These are phyloP conservation scores for Hippoglossus hippoglossus DNA, from an alignment of 2,797 vertebrate genomes.

Conservation along the genomic window DNA sequence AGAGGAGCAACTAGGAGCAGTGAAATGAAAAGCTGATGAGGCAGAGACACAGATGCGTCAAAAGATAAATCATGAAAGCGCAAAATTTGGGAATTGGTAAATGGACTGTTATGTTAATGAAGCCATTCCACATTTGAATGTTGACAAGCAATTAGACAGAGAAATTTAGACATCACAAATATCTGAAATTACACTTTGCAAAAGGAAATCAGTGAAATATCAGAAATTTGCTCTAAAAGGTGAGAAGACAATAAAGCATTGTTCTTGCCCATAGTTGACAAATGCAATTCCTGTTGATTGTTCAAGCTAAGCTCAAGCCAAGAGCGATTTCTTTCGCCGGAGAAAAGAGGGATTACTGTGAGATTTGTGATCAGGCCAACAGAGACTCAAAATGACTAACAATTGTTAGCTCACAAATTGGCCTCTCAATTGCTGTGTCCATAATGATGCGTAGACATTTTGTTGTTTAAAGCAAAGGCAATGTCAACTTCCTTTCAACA, in stretches of 20 bases:
- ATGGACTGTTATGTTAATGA: constrained; percentile 16
- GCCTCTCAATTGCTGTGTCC: constrained; percentile 4
- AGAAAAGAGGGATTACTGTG: too few relatives aligned
- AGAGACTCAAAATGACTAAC: background rate
- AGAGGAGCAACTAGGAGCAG: constrained; percentile 18
- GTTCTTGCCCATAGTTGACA: too few relatives aligned
- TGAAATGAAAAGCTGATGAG: constrained; percentile 9
- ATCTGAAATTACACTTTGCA: constrained; percentile 6
- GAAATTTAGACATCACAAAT: constrained; percentile 8
- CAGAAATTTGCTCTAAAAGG: too few relatives aligned
- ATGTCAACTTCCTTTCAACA: background rate
- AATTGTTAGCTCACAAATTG: constrained; percentile 9
- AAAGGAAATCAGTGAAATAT: too few relatives aligned
- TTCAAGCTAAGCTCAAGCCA: background rate
- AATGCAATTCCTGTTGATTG: background rate
- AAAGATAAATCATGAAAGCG: constrained; percentile 29
- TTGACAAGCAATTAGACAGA: constrained; percentile 19
- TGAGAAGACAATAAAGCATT: too few relatives aligned
- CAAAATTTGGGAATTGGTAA: constrained; percentile 8
- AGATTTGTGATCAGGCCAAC: background rate
- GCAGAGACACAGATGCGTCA: constrained; percentile 9
- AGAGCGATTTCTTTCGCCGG: background rate
- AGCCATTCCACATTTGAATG: background rate
- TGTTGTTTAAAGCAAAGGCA: constrained; percentile 5
- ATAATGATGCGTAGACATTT: constrained; percentile 20